A percentile compares a stretch with the other conserved stretches of the same genome.
phyloP scores from a whole-genome alignment of 2,113 vertebrate species.

The Emberiza fucata region DNA sequence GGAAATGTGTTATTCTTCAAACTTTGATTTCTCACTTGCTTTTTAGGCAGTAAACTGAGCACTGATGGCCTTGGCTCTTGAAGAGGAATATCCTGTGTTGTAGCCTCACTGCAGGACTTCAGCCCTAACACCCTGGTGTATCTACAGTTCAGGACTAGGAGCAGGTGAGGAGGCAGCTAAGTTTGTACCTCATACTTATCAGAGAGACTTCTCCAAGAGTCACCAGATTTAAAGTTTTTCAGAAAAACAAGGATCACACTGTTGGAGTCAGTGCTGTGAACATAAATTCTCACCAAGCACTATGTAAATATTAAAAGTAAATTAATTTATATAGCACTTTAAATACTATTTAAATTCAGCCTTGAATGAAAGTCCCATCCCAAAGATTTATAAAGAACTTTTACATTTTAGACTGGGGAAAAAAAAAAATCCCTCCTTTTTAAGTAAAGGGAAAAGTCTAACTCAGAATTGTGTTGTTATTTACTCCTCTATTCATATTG shows the following conservation, averaged over 20 bases:
- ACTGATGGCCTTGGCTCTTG: background rate
- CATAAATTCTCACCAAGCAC: background rate
- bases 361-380: background rate
- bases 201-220: background rate
- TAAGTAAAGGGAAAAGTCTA: background rate
- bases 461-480: background rate
- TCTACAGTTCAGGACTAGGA: background rate
- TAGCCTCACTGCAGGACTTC: rapidly evolving
- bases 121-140: background rate
- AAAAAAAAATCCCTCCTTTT: background rate
- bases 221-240: background rate
- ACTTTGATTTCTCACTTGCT: background rate
- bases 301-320: background rate
- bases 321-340: background rate
- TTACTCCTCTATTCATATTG: background rate
- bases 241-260: background rate
- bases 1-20: background rate
- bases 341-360: background rate
- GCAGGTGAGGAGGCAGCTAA: background rate
- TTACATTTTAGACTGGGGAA: background rate
- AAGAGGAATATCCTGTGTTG: background rate
- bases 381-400: background rate
- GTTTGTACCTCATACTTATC: background rate
- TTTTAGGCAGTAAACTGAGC: background rate
- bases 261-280: background rate